phyloP scores from a whole-genome alignment of 1,140 invertebrate genomes.

The Drosophila azteca region DNA sequence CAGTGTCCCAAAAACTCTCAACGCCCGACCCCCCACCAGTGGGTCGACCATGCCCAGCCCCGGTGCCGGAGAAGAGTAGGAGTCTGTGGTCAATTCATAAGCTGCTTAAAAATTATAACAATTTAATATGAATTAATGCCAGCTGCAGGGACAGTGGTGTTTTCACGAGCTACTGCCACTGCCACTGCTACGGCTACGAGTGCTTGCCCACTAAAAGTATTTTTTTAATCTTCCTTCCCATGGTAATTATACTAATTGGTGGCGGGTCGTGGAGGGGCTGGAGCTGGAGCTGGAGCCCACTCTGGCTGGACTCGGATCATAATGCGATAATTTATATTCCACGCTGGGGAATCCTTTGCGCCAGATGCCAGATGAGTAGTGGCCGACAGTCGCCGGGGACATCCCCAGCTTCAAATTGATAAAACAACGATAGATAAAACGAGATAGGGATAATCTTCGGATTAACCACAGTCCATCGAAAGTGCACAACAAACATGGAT shows the following conservation, averaged over 20 bases:
- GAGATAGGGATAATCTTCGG: too few relatives aligned
- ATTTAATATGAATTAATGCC: conserved; percentile 64
- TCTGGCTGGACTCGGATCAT: conserved; percentile 39
- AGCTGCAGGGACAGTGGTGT: conserved; percentile 21
- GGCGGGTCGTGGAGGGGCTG: conserved; percentile 18
- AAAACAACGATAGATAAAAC: conserved; percentile 31
- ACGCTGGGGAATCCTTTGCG: conserved; percentile 43
- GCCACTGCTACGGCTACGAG: neutral
- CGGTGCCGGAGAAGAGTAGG: neutral
- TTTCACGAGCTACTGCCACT: conserved; percentile 15
- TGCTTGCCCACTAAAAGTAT: conserved; percentile 33
- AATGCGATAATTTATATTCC: conserved; percentile 68
- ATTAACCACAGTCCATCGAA: neutral
- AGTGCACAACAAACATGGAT: too few relatives aligned
- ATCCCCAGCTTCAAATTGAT: conserved; percentile 27
- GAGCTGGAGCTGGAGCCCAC: conserved; percentile 2
- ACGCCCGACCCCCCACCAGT: conserved; percentile 21
- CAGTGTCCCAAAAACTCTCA: conserved; percentile 55
- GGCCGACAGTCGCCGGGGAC: conserved; percentile 1
- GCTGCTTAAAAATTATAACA: conserved; percentile 69
- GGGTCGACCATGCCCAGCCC: neutral
- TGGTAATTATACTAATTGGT: conserved; percentile 75
- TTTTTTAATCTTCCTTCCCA: conserved; percentile 54
- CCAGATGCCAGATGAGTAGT: conserved; percentile 39
- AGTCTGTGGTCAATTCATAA: conserved; percentile 40